A percentile compares a stretch with the other conserved stretches of the same genome.
Conservation (phyloP, 2,113 vertebrate genomes). For the Mirza zaza region DNA sequence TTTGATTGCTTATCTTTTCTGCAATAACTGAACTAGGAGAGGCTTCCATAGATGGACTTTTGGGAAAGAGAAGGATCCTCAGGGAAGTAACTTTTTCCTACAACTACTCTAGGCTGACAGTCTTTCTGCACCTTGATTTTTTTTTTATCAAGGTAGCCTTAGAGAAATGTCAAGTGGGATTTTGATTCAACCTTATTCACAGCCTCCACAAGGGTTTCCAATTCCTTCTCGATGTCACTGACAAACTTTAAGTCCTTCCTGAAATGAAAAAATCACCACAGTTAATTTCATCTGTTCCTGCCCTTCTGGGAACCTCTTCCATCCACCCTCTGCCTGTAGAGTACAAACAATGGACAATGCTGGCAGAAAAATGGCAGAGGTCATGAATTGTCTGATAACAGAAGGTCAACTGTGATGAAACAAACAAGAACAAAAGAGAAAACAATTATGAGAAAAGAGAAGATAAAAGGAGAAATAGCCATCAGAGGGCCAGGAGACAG, state of each 20-base stretch:
- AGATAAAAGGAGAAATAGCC: constrained; percentile 4
- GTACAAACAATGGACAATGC: neutral
- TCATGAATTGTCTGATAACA: neutral
- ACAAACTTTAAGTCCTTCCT: constrained; percentile 98
- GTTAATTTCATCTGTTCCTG: constrained; percentile 40
- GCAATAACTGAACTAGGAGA: neutral
- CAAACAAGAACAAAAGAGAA: neutral
- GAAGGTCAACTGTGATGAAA: neutral
- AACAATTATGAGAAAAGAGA: neutral
- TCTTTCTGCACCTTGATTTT: neutral
- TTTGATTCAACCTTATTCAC: constrained; percentile 92
- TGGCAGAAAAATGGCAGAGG: neutral
- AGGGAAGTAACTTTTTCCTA: constrained; percentile 22
- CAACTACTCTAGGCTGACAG: neutral
- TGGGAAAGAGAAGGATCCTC: neutral
- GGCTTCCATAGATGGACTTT: neutral
- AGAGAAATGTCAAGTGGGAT: constrained; percentile 37
- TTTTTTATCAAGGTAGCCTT: constrained; percentile 29
- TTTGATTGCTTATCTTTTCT: neutral
- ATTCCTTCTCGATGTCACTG: constrained; percentile 94
- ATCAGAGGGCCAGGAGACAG: neutral
- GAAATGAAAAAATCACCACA: constrained; percentile 76
- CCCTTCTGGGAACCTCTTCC: neutral
- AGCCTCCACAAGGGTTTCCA: constrained; percentile 93
- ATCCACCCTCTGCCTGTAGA: neutral